A percentile compares a stretch with the other conserved stretches of the same genome.
Evolutionary conservation across 2,797 vertebrate species (phyloP).

Genomic region (Clarias laeviceps): DNA sequence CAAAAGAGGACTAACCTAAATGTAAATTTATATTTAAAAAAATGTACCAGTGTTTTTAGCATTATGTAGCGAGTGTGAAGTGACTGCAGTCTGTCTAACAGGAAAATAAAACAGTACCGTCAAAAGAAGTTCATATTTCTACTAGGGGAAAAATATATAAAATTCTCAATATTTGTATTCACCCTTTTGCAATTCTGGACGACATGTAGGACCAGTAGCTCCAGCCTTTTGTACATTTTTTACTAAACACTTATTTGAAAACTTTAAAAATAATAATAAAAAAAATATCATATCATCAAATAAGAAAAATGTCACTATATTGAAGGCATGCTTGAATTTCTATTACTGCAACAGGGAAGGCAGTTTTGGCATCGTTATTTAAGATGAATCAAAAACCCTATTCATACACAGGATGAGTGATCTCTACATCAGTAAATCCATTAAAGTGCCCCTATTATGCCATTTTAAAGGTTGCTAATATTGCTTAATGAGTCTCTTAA

Average conservation of each 20-base stretch:
- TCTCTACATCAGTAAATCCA: neutral
- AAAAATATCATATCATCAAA: neutral
- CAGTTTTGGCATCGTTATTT: neutral
- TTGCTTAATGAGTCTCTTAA: too few species aligned
- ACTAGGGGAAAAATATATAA: neutral
- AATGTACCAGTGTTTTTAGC: neutral
- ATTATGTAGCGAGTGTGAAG: neutral
- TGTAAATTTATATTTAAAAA: too few species aligned
- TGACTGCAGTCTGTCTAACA: neutral
- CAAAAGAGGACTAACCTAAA: neutral
- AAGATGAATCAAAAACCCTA: neutral
- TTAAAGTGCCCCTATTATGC: too few species aligned
- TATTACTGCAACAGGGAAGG: neutral
- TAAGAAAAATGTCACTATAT: neutral
- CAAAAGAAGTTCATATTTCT: neutral
- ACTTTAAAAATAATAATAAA: neutral
- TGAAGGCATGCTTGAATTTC: neutral
- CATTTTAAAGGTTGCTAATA: too few species aligned
- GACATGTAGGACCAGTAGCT: neutral
- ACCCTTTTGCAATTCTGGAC: neutral
- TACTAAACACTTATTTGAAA: neutral
- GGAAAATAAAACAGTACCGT: neutral
- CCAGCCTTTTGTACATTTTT: neutral
- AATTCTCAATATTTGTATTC: neutral
- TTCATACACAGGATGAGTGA: neutral